A percentile compares a stretch with the other conserved stretches of the same genome.
These are phyloP conservation scores for Sericinus montela DNA, from an alignment of 2,888 invertebrate species.

Conservation along the genomic window DNA sequence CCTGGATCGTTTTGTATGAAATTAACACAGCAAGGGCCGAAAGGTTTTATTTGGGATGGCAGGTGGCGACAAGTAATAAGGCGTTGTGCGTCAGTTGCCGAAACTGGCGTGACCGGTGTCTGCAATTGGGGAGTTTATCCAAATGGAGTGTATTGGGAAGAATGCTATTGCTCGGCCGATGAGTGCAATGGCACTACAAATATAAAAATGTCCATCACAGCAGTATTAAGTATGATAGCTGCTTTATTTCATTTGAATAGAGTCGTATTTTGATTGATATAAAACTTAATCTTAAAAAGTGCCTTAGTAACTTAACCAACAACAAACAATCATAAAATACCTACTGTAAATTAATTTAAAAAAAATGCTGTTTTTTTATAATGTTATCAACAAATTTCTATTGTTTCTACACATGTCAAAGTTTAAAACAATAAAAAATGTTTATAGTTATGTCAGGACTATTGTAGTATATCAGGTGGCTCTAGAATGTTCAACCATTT, in stretches of 20 bases:
- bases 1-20: constrained; percentile 98
- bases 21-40: constrained; percentile 94
- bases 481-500: too few species aligned
- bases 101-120: constrained; percentile 95
- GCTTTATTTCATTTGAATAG: constrained; percentile 12
- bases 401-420: too few species aligned
- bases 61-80: constrained; percentile 95
- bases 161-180: constrained; percentile 96
- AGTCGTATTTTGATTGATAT: constrained; percentile 1
- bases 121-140: constrained; percentile 98
- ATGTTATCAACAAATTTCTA: too few species aligned
- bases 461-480: too few species aligned
- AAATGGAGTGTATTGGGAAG: constrained; percentile 97
- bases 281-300: background rate
- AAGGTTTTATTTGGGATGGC: constrained; percentile 97
- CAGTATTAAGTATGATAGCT: constrained; percentile 29
- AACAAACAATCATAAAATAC: too few species aligned
- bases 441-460: too few species aligned
- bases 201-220: constrained; percentile 35
- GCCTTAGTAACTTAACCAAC: background rate
- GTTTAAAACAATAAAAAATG: too few species aligned
- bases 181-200: constrained; percentile 84
- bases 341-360: too few species aligned
- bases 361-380: too few species aligned
- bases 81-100: constrained; percentile 93